These are phyloP conservation scores for Chaetophractus vellerosus DNA, from an alignment of 2,797 vertebrate genomes.

Conservation along the genomic window DNA sequence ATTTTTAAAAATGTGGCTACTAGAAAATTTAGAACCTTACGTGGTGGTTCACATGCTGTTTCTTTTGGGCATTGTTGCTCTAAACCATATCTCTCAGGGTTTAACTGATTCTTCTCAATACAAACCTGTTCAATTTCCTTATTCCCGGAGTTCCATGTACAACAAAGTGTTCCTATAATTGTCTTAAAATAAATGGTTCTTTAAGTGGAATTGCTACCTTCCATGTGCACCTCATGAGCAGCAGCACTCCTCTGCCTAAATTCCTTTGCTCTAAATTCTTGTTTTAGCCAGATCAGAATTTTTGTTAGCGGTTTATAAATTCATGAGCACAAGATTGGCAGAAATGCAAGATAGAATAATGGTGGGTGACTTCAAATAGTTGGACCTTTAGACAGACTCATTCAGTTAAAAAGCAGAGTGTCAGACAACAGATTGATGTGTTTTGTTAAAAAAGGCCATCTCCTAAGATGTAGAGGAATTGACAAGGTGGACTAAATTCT, in stretches of 20 bases:
- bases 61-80: background rate
- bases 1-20: background rate
- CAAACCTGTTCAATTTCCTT: background rate
- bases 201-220: background rate
- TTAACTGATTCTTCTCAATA: background rate
- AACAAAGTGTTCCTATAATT: background rate
- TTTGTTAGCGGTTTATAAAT: conserved; percentile 35
- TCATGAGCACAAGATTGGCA: background rate
- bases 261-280: background rate
- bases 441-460: background rate
- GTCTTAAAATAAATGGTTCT: background rate
- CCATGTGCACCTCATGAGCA: background rate
- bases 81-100: background rate
- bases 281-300: conserved; percentile 17
- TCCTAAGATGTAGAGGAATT: background rate
- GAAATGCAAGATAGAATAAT: background rate
- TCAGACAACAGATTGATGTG: background rate
- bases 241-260: background rate
- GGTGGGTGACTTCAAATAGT: background rate
- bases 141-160: background rate
- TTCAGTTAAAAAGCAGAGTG: background rate
- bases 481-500: background rate
- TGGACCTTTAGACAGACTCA: background rate
- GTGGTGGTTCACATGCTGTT: background rate
- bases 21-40: background rate